These are phyloP conservation scores for Temnothorax ravouxi DNA, from an alignment of 2,888 invertebrate genomes.

Conservation along the genomic window DNA sequence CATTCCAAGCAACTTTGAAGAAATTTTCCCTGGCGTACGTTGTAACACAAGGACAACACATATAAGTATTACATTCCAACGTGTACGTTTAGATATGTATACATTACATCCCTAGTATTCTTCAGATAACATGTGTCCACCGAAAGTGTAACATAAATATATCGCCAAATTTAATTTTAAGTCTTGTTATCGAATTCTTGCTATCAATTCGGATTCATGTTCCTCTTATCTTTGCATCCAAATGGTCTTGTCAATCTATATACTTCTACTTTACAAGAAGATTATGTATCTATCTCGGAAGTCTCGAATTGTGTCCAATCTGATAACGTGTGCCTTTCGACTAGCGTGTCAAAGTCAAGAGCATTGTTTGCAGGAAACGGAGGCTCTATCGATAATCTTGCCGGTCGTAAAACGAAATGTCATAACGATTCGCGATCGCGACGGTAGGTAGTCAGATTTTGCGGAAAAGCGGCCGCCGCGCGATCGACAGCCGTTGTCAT, in stretches of 20 bases:
- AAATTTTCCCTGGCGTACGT: background rate
- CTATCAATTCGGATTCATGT: too few relatives aligned
- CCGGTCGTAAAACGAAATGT: background rate
- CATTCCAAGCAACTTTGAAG: background rate
- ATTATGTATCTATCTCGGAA: background rate
- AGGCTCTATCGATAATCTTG: slow-evolving; percentile 10
- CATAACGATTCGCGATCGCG: slow-evolving; percentile 32
- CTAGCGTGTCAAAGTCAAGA: slow-evolving; percentile 33
- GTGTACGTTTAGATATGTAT: background rate
- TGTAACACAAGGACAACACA: background rate
- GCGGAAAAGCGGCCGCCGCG: background rate
- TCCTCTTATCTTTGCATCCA: background rate
- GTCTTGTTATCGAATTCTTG: background rate
- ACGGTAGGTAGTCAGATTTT: slow-evolving; percentile 26
- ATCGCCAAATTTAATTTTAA: background rate
- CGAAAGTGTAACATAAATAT: background rate
- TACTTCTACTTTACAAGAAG: background rate
- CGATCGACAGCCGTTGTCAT: background rate
- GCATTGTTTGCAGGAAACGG: background rate
- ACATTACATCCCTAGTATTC: background rate
- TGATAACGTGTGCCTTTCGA: background rate
- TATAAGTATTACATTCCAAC: background rate
- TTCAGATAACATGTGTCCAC: background rate
- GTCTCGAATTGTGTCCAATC: background rate
- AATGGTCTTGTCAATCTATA: background rate